Base-by-base conservation (phyloP, 2,113 vertebrate species). In the Rhinoptilus africanus region DNA sequence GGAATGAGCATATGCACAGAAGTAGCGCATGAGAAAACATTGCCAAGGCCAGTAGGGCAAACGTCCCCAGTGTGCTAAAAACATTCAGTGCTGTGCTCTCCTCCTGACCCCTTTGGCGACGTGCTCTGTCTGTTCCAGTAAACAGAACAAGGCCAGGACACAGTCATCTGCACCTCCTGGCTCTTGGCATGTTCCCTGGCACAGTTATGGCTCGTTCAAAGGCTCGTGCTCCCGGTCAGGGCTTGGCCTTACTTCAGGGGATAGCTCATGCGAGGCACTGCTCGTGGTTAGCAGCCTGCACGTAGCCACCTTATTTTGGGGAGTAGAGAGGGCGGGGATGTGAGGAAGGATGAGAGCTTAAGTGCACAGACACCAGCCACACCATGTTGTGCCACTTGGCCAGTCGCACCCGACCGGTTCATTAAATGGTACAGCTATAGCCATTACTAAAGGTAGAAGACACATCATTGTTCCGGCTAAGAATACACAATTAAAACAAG, bases 21-120 rank as follows among this genome's bases (percentile, higher is more conserved):
- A 94, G 28, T 26, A 37, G 26, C 51, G 82, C 75, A 47, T 93
- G 85, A 93, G 93, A 85, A 95, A 95, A 88, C 47, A 7, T 9
- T 85, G 93, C 85, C 93, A 90, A 88, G 89, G 84, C 81, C 89
- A 95, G 71, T 71, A 87, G 92, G 90, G 57, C 74, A 94, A 69
- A 66, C n/a, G 45, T 91, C 89, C 82, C 71, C 35, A 48, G 89
- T 15, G 86, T 78, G 86, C 84, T 92, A 54, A 69, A 95, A 94
- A 57, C 83, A 83, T 68, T 62, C 79, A 77, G 72, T 12, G 43
- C 89, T 82, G 27, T 54, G 81, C 90, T 95, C 88, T 62, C 75
- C 80, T 94, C 74, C 78, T 88, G 88, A 93, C 78, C 85, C 66
- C 69, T 37, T 69, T 93, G 91, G 91, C 92, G 69, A 50, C 1